Conservation (phyloP, 2,797 vertebrate species). For the Crocidura indochinensis region DNA sequence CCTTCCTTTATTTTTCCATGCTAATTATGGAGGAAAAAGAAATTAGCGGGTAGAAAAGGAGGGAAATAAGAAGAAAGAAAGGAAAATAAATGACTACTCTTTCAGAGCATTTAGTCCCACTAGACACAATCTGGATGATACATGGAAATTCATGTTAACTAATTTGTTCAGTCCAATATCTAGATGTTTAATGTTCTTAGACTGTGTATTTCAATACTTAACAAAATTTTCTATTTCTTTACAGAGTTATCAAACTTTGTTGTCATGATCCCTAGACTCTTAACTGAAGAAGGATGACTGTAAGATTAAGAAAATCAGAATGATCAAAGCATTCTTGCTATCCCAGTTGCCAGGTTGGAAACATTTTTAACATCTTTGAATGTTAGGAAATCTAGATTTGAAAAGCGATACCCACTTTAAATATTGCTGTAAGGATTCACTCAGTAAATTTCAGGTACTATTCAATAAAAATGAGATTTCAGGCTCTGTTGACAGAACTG, state of each 20-base stretch:
- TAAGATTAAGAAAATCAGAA: not conserved
- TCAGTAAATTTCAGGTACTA: too few species aligned
- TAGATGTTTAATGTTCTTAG: not conserved
- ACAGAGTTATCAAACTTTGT: slow-evolving; percentile 16
- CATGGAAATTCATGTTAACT: not conserved
- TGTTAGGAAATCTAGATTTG: too few species aligned
- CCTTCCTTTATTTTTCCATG: not conserved
- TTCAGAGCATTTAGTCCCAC: not conserved
- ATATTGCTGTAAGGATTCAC: too few species aligned
- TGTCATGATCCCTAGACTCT: not conserved
- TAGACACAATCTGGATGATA: not conserved
- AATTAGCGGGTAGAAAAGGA: not conserved
- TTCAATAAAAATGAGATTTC: too few species aligned
- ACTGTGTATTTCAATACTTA: not conserved
- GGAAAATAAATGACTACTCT: not conserved
- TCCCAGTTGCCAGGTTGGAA: too few species aligned
- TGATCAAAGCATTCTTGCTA: not conserved
- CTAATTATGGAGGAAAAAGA: not conserved
- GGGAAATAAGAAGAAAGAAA: not conserved
- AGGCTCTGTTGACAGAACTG: too few species aligned
- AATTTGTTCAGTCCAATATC: not conserved
- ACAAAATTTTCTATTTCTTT: not conserved
- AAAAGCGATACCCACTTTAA: too few species aligned
- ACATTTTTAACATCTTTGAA: too few species aligned
- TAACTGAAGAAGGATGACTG: not conserved